A percentile compares a stretch with the other conserved stretches of the same genome.
Evolutionary conservation across 2,113 vertebrate species (phyloP).

Genomic region (Callipepla squamata): DNA sequence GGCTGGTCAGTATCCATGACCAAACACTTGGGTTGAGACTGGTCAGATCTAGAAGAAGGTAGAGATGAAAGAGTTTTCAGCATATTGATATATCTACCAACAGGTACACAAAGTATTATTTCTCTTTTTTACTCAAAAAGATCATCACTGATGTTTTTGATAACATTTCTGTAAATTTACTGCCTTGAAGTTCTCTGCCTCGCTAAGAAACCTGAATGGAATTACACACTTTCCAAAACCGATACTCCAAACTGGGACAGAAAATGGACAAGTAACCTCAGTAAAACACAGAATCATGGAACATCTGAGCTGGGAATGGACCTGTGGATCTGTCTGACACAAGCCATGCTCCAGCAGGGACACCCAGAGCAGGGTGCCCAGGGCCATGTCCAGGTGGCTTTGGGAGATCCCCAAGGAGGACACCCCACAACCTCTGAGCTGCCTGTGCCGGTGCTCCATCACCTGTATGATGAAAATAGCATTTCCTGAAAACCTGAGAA

Average conservation of each 20-base stretch:
- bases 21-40: neutral
- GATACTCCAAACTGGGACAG: neutral
- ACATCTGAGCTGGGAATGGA: neutral
- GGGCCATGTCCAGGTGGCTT: neutral
- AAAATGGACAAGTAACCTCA: neutral
- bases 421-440: neutral
- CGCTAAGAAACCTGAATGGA: neutral
- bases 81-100: neutral
- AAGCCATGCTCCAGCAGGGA: neutral
- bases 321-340: neutral
- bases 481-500: neutral
- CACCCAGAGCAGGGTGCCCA: neutral
- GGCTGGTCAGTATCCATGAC: neutral
- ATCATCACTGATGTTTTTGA: fast-evolving
- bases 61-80: neutral
- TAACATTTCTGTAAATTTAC: neutral
- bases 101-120: neutral
- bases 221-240: neutral
- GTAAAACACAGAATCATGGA: neutral
- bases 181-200: neutral
- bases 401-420: neutral
- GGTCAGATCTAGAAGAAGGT: neutral
- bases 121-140: neutral
- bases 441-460: neutral
- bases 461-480: neutral